Percentiles rank a stretch among this genome's conserved stretches.
These are phyloP conservation scores for Lasioglossum calceatum DNA, from an alignment of 2,888 invertebrate genomes.

Conservation along the genomic window DNA sequence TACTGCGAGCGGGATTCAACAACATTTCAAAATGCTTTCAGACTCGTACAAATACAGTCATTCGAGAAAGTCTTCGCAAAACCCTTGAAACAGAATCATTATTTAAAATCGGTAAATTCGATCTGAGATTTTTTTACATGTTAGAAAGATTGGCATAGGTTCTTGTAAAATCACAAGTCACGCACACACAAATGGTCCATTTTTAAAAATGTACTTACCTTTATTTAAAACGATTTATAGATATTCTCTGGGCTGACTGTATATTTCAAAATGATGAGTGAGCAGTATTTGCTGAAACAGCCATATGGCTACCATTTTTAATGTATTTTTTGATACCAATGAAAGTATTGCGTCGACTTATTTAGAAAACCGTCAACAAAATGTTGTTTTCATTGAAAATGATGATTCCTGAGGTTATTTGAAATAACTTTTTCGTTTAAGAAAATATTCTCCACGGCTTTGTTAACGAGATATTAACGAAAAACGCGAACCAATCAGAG, in stretches of 20 bases:
- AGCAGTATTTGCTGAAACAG: no score
- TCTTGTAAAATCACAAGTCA: not conserved
- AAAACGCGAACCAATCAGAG: no score
- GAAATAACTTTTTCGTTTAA: no score
- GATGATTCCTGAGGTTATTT: no score
- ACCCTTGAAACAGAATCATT: not conserved
- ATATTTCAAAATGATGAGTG: not conserved
- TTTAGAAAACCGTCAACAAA: no score
- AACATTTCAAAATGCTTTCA: not conserved
- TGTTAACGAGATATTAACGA: no score
- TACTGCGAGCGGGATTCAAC: not conserved
- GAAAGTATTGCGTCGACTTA: no score
- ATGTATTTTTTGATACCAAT: no score
- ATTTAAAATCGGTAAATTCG: not conserved
- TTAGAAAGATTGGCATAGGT: not conserved
- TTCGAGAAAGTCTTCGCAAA: not conserved
- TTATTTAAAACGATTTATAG: not conserved
- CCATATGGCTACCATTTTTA: no score
- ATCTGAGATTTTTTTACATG: not conserved
- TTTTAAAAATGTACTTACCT: not conserved
- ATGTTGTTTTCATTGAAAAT: no score
- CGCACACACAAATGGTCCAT: not conserved
- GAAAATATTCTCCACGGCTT: no score
- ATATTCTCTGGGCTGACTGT: not conserved
- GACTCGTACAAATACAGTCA: not conserved